Evolutionary conservation across 2,797 vertebrate species (phyloP).

Genomic region (Taeniopygia guttata): DNA sequence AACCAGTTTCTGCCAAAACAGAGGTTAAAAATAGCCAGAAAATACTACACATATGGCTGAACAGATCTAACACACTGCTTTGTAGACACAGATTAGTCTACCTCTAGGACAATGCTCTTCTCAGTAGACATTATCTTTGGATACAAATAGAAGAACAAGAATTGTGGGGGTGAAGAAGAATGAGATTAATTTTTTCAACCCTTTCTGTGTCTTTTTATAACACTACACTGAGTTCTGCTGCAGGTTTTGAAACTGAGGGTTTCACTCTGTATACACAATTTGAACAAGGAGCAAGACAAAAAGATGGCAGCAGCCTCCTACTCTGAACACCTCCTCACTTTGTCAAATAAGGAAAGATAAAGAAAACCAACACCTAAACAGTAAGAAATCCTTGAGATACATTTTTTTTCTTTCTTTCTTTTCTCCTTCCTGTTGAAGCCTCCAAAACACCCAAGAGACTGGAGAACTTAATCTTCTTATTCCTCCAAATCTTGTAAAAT

Average conservation of each 20-base stretch:
- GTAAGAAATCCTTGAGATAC: background rate
- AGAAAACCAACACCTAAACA: background rate
- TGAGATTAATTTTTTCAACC: background rate
- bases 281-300: slow-evolving; percentile 40
- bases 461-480: background rate
- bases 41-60: slow-evolving; percentile 49
- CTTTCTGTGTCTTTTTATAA: background rate
- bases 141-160: background rate
- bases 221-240: background rate
- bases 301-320: background rate
- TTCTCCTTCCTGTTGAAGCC: background rate
- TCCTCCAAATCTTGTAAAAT: background rate
- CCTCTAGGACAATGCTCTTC: slow-evolving; percentile 22
- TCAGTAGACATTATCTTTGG: background rate
- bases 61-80: background rate
- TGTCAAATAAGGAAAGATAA: background rate
- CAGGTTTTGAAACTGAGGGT: background rate
- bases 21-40: slow-evolving; percentile 44
- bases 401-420: background rate
- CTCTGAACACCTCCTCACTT: background rate
- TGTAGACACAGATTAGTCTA: background rate
- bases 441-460: background rate
- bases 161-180: background rate
- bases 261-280: background rate
- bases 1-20: background rate